These are phyloP conservation scores for Phoxinus phoxinus DNA, from an alignment of 2,113 vertebrate genomes.

Conservation along the genomic window DNA sequence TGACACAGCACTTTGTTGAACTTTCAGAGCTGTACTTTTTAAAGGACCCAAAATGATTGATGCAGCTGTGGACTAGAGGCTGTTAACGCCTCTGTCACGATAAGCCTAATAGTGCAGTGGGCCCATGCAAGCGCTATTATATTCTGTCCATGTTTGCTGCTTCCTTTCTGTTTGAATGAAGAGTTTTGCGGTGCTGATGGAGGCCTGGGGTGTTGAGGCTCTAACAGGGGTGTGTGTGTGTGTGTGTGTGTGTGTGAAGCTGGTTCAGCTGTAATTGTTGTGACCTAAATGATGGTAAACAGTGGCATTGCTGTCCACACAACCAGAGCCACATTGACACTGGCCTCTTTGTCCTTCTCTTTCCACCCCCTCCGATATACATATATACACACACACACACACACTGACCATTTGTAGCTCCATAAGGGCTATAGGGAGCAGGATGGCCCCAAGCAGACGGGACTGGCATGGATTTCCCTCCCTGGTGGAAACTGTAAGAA, in stretches of 20 bases:
- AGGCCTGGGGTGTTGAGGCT: neutral
- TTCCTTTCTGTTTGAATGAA: neutral
- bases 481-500: constrained; percentile 8
- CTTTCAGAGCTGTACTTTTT: neutral
- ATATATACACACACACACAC: neutral
- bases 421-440: constrained; percentile 3
- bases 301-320: neutral
- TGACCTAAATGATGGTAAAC: constrained; percentile 43
- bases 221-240: neutral
- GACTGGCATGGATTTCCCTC: constrained; percentile 19
- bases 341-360: neutral
- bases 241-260: neutral
- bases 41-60: neutral
- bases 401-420: neutral
- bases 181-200: neutral
- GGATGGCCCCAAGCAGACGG: neutral
- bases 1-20: neutral
- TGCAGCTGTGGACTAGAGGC: neutral
- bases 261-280: constrained; percentile 43
- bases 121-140: neutral
- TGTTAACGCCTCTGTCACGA: neutral
- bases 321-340: constrained; percentile 25
- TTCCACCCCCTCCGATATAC: neutral
- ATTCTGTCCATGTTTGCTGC: neutral
- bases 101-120: neutral